Evolutionary conservation across 2,888 invertebrate genomes (phyloP).

Genomic region (Drosophila leonis): DNA sequence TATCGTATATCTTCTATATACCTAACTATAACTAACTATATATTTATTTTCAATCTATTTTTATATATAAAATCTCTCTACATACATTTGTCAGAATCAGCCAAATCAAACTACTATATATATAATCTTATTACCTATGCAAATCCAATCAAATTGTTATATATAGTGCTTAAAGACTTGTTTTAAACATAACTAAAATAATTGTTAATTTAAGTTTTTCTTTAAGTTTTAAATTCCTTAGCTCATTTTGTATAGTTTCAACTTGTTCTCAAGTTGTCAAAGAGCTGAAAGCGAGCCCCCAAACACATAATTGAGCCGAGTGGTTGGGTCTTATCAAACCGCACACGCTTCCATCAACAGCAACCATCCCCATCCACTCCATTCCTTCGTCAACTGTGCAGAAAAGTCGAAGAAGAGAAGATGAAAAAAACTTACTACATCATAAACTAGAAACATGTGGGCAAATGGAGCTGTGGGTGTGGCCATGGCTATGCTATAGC

Average conservation of each 20-base stretch:
- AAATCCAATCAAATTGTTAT: neutral
- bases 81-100: no score
- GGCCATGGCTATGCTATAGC: constrained; percentile 15
- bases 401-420: constrained; percentile 2
- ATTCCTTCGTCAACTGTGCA: constrained; percentile 9
- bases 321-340: constrained; percentile 67
- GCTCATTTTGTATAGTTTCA: neutral
- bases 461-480: constrained; percentile 30
- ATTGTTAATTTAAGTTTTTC: neutral
- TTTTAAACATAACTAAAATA: neutral
- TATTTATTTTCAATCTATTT: no score
- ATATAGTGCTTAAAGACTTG: neutral
- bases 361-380: constrained; percentile 24
- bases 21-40: no score
- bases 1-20: no score
- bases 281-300: constrained; percentile 30
- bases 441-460: constrained; percentile 76
- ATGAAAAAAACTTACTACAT: constrained; percentile 69
- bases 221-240: neutral
- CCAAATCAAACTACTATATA: no score
- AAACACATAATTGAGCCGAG: constrained; percentile 56
- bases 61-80: no score
- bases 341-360: constrained; percentile 71
- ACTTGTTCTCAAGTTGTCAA: constrained; percentile 3
- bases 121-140: neutral